phyloP scores from a whole-genome alignment of 2,888 invertebrate species.

The Autographa pulchrina region DNA sequence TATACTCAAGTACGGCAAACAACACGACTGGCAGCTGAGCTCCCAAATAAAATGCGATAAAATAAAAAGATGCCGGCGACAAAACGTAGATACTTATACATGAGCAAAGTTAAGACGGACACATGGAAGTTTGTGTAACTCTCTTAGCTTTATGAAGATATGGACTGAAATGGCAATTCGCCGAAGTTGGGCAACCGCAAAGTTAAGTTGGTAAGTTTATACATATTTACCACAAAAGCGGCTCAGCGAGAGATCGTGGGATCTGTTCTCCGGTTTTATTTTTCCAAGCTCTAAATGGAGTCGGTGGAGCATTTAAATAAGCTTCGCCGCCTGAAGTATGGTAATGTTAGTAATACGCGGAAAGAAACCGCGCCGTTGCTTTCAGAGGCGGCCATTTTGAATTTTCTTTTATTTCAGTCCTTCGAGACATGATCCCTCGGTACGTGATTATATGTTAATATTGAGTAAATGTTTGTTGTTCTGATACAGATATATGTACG shows the following conservation, averaged over 20 bases:
- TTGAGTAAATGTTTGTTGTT: conserved; percentile 17
- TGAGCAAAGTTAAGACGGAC: conserved; percentile 64
- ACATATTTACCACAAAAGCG: conserved; percentile 90
- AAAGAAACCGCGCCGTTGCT: conserved; percentile 82
- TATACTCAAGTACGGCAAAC: conserved; percentile 80
- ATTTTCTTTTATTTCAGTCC: conserved; percentile 72
- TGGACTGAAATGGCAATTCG: conserved; percentile 61
- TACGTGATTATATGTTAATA: conserved; percentile 50
- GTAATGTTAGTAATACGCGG: conserved; percentile 88
- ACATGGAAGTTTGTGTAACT: conserved; percentile 31
- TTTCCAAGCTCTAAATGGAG: conserved; percentile 90
- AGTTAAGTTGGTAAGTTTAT: conserved; percentile 79
- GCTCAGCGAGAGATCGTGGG: conserved; percentile 87
- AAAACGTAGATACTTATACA: conserved; percentile 86
- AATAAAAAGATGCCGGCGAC: conserved; percentile 87
- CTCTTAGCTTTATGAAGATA: conserved; percentile 53
- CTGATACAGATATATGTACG: conserved; percentile 6
- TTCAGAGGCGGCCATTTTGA: conserved; percentile 83
- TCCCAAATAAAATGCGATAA: conserved; percentile 87
- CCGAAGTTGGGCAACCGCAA: conserved; percentile 48
- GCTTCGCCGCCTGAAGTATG: conserved; percentile 88
- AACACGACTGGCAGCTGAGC: conserved; percentile 86
- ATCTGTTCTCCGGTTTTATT: conserved; percentile 88
- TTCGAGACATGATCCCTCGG: conserved; percentile 61
- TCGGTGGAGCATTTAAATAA: conserved; percentile 90